Conservation (phyloP, 2,888 invertebrate species). For the Chalcosyrphus nemorum region DNA sequence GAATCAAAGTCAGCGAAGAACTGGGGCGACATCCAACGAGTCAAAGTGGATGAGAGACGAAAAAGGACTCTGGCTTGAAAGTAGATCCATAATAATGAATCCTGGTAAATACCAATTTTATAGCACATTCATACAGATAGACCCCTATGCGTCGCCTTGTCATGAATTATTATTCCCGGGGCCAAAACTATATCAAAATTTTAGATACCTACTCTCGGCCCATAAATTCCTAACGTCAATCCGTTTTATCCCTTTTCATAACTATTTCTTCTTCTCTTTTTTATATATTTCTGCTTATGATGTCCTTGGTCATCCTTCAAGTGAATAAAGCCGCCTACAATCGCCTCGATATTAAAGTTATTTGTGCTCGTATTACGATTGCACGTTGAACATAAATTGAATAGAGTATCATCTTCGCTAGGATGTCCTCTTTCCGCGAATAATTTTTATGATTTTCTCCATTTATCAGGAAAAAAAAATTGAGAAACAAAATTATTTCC, state of each 20-base stretch:
- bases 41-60: too few relatives aligned
- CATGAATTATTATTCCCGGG: too few relatives aligned
- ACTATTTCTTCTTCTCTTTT: neutral
- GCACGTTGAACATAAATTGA: slow-evolving; percentile 30
- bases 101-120: too few relatives aligned
- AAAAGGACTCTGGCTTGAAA: too few relatives aligned
- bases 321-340: neutral
- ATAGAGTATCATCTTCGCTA: neutral
- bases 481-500: slow-evolving; percentile 41
- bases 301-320: neutral
- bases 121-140: too few relatives aligned
- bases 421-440: neutral
- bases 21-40: too few relatives aligned
- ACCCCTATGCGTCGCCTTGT: too few relatives aligned
- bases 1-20: too few relatives aligned
- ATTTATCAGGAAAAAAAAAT: slow-evolving; percentile 43
- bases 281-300: neutral
- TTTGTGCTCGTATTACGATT: neutral
- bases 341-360: neutral
- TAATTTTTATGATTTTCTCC: slow-evolving; percentile 42
- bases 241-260: neutral
- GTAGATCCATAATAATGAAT: too few relatives aligned
- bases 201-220: too few relatives aligned
- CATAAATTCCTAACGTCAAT: too few relatives aligned
- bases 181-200: too few relatives aligned